These are phyloP conservation scores for Phalacrocorax carbo DNA, from an alignment of 2,113 vertebrate genomes.

Conservation along the genomic window DNA sequence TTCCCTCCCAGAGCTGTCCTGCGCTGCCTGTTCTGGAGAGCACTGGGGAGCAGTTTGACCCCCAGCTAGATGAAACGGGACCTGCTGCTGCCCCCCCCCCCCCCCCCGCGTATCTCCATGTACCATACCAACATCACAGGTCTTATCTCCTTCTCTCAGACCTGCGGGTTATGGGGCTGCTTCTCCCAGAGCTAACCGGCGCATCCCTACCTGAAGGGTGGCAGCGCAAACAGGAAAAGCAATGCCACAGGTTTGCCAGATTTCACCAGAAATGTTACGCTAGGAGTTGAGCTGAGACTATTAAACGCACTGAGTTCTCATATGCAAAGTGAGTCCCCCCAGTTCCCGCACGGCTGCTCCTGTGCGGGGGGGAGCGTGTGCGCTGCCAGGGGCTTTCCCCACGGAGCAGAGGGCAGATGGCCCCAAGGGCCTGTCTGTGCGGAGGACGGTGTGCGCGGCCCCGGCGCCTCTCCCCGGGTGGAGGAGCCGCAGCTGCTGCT, in stretches of 20 bases:
- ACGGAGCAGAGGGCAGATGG: accelerated
- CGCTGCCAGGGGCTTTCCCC: accelerated
- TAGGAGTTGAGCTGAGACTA: not conserved
- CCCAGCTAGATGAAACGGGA: not conserved
- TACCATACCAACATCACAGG: accelerated
- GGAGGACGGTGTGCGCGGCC: accelerated
- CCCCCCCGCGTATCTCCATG: too few relatives aligned
- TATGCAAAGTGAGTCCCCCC: accelerated
- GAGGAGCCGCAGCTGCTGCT: too few relatives aligned
- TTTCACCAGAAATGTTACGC: accelerated
- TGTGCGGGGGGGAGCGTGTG: accelerated
- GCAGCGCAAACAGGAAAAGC: accelerated
- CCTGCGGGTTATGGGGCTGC: accelerated
- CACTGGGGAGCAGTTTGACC: not conserved
- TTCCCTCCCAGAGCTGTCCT: not conserved
- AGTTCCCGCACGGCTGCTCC: accelerated
- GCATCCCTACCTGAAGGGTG: not conserved
- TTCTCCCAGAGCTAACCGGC: not conserved
- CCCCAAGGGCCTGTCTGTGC: too few relatives aligned
- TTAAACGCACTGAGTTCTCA: accelerated
- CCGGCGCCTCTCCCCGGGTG: accelerated
- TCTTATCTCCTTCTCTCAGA: not conserved
- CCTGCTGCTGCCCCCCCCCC: not conserved
- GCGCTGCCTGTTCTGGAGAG: not conserved
- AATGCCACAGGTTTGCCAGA: not conserved